Evolutionary conservation across 2,888 invertebrate species (phyloP), one percentile per base, ranked within the genome.

Genomic region (Meandrusa payeni): DNA sequence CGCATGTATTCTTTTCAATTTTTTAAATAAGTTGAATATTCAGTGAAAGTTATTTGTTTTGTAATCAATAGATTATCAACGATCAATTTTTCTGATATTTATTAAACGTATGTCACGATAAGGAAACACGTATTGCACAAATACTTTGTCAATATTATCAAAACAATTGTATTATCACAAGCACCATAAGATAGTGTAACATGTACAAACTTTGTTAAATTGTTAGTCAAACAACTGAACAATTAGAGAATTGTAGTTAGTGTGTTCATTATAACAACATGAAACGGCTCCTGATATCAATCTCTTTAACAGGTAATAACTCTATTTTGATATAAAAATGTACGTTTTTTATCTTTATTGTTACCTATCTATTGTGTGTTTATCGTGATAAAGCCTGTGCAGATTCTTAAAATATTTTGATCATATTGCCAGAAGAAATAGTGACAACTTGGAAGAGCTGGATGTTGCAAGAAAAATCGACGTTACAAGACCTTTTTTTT

Each of bases 281-380:
- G 63, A 64, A 55, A 45, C 33, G 64, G 43, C 41, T 69, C 45
- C 49, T 68, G 40, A 51, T 69, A 36, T 55, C 58, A 46, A 29
- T 65, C 57, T 62, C 59, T 57, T 62, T 71, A 63, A 64, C 70
- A 72, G 73, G 70, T 69, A 50, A 23, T 10, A 7, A 7, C 15
- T 15, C n/a, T n/a, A n/a, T n/a, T n/a, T n/a, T n/a, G n/a, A n/a
- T n/a, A n/a, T n/a, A n/a, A n/a, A n/a, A 15, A 27, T 27, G 2
- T 27, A 11, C 12, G 9, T 24, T 24, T n/a, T 9, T 11, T 28
- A 28, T 33, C 4, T 17, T 24, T n/a, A 12, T 26, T 33, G 13
- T 5, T 36, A n/a, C n/a, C n/a, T n/a, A n/a, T n/a, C n/a, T n/a
- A n/a, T n/a, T n/a, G n/a, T n/a, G n/a, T n/a, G n/a, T n/a, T n/a